phyloP scores from a whole-genome alignment of 2,888 invertebrate genomes.

The Mylabris sibirica region DNA sequence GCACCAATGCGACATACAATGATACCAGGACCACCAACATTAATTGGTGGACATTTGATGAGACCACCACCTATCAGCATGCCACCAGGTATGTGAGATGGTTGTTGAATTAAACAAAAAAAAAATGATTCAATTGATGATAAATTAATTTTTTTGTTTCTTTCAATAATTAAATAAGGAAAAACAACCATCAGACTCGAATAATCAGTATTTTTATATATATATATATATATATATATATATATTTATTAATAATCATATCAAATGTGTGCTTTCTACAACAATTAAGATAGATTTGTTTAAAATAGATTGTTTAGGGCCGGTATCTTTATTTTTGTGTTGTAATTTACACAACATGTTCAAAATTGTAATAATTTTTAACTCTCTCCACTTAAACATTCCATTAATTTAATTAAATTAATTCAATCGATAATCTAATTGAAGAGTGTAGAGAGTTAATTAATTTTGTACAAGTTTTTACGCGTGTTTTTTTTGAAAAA shows the following conservation, averaged over 20 bases:
- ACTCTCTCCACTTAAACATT: background rate
- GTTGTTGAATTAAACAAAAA: constrained; percentile 20
- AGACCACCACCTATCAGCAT: constrained; percentile 71
- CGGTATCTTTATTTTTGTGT: background rate
- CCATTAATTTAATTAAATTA: too few species aligned
- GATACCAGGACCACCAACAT: constrained; percentile 62
- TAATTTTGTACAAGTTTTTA: background rate
- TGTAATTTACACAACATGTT: background rate
- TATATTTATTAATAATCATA: background rate
- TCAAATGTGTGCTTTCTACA: constrained; percentile 4
- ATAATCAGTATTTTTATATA: background rate
- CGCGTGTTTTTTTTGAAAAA: background rate
- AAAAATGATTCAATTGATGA: background rate
- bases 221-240: too few species aligned
- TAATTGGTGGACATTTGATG: constrained; percentile 69
- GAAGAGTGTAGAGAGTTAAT: background rate
- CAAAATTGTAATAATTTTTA: background rate
- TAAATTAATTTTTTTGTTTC: too few species aligned
- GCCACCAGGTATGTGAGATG: constrained; percentile 69
- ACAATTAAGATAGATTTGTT: too few species aligned
- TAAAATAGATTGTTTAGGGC: background rate
- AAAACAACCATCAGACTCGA: background rate
- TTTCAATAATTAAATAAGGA: too few species aligned
- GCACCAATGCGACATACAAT: constrained; percentile 65
- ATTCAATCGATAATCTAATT: background rate